Evolutionary conservation across 2,888 invertebrate species (phyloP).

Genomic region (Cryptus viduatorius): DNA sequence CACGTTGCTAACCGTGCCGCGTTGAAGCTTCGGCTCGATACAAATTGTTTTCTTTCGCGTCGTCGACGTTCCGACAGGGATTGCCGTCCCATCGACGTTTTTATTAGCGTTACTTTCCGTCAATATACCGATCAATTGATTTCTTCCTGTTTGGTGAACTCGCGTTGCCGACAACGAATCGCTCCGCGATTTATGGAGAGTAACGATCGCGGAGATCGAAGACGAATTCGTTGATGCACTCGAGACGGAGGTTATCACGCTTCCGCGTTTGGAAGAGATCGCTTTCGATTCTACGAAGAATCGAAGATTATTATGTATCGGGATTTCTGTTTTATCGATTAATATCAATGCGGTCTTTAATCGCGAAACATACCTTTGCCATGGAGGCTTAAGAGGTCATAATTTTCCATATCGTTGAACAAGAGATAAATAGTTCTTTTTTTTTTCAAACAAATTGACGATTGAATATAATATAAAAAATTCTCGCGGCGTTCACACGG

Average conservation of each 20-base stretch:
- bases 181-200: conserved; percentile 54
- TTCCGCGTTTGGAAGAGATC: conserved; percentile 45
- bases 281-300: conserved; percentile 31
- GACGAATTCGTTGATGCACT: conserved; percentile 37
- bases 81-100: conserved; percentile 36
- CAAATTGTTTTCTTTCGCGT: conserved; percentile 72
- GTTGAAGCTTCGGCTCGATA: conserved; percentile 71
- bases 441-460: conserved; percentile 16
- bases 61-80: background rate
- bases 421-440: background rate
- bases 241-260: conserved; percentile 49
- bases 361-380: conserved; percentile 70
- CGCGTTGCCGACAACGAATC: conserved; percentile 30
- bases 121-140: conserved; percentile 76
- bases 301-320: background rate
- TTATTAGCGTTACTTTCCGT: conserved; percentile 72
- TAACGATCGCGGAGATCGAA: conserved; percentile 62
- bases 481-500: background rate
- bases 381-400: conserved; percentile 70
- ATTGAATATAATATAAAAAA: conserved; percentile 25
- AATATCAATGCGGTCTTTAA: background rate
- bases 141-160: conserved; percentile 56
- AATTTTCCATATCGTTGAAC: conserved; percentile 71
- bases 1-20: conserved; percentile 67
- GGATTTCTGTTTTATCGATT: background rate